phyloP scores from a whole-genome alignment of 2,888 invertebrate species.

The Acleris literana region DNA sequence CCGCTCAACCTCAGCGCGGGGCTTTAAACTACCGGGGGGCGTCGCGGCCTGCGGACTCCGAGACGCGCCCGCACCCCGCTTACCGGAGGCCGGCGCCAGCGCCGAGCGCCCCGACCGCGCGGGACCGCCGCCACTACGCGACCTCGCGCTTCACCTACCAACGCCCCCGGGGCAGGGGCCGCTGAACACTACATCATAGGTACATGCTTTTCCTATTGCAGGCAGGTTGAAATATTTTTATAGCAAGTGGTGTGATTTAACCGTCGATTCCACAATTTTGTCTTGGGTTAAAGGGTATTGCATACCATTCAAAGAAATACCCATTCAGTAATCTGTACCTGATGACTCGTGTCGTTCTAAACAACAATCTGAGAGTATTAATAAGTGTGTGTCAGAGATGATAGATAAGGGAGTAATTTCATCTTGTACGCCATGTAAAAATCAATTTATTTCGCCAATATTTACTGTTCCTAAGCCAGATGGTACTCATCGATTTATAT shows the following conservation, averaged over 20 bases:
- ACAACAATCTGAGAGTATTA: not conserved
- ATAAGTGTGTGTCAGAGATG: not conserved
- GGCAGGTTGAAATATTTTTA: constrained; percentile 31
- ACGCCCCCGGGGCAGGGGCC: constrained; percentile 10
- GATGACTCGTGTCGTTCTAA: not conserved
- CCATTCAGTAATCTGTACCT: constrained; percentile 2
- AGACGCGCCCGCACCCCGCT: not conserved
- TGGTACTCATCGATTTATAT: constrained; percentile 17
- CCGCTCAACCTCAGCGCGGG: constrained; percentile 6
- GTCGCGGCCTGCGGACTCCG: not conserved
- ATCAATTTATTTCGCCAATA: constrained; percentile 36
- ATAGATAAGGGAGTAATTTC: constrained; percentile 32
- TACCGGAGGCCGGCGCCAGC: not conserved
- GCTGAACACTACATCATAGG: constrained; percentile 8
- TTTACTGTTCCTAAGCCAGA: constrained; percentile 38
- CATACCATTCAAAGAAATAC: constrained; percentile 35
- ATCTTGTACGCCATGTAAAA: constrained; percentile 28
- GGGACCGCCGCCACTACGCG: constrained; percentile 19
- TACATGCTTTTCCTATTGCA: constrained; percentile 17
- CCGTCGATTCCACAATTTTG: constrained; percentile 31
- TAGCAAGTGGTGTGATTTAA: constrained; percentile 32
- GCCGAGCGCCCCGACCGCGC: not conserved
- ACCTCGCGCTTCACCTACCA: constrained; percentile 1
- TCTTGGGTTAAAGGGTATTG: constrained; percentile 37
- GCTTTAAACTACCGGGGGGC: constrained; percentile 11